Base-by-base conservation (phyloP, 1,140 invertebrate species). In the Caenorhabditis briggsae region DNA sequence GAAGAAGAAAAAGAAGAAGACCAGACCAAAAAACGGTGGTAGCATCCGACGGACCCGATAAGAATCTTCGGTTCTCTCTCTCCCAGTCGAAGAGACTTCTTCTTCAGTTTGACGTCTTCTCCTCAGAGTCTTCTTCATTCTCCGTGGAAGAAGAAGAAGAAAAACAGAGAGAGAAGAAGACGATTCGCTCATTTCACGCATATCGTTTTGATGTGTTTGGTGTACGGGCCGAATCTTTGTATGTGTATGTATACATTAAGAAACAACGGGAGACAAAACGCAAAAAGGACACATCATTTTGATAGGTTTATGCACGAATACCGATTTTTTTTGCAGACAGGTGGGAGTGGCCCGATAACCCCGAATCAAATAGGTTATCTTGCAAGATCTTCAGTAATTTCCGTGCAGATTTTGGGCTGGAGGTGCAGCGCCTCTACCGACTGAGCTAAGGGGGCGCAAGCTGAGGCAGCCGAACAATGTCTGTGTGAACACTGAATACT, bases 191-290 rank as follows among this genome's bases (percentile, higher is more conserved):
- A 78, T 78, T 78, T 78, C 70, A 78, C 70, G 70, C 70, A 78
- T 78, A 78, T 78, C 70, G 70, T 78, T 78, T 78, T 78, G 70
- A 78, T 78, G 70, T 78, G 43, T 78, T 78, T 78, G 70, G 70
- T 53, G 65, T 74, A 74, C 65, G 65, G 65, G 33, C 33, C 46
- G 20, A 78, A 78, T 78, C 46, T 78, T 70, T 64, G 25, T 41
- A n/a, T 41, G 58, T 59, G 20, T 64, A 1, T 70, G 70, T 78
- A 78, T 78, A 78, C 70, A 78, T 78, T 78, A 78, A 78, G 70
- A 78, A 78, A 78, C 70, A 78, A 78, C 70, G 70, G 70, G 70
- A 78, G 70, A 78, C 70, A 33, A 33, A 11, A 78, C 25, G 33
- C 11, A 25, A 78, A 78, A 41, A 50, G 18, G 25, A 78, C 70